These are phyloP conservation scores for Catharus minimus DNA, from an alignment of 2,113 vertebrate genomes.

Conservation along the genomic window DNA sequence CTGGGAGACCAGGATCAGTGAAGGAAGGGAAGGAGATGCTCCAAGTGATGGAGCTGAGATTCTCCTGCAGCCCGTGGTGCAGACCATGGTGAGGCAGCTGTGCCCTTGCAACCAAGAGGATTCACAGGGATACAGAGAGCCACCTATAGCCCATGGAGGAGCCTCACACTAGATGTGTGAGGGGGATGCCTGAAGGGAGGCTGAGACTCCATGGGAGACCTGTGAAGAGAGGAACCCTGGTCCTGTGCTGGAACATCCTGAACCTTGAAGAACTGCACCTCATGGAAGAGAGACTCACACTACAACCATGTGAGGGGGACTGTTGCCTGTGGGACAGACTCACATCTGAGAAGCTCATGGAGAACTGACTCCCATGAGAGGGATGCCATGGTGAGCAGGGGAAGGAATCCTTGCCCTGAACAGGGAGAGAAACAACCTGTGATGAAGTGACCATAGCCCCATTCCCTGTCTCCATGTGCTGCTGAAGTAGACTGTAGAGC, in stretches of 20 bases:
- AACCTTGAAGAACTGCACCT: neutral
- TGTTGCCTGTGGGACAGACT: neutral
- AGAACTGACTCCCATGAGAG: neutral
- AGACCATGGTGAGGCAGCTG: neutral
- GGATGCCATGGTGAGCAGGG: no score
- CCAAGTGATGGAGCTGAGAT: neutral
- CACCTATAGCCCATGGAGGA: neutral
- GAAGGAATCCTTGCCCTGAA: neutral
- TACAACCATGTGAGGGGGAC: neutral
- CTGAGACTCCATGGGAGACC: neutral
- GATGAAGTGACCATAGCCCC: neutral
- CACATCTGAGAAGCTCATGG: neutral
- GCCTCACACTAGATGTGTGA: neutral
- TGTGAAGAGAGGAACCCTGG: no score
- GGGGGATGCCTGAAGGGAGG: neutral
- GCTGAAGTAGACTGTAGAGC: fast-evolving
- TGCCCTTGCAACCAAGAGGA: neutral
- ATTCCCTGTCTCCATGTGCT: neutral
- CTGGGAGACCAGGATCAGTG: neutral
- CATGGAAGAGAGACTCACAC: neutral
- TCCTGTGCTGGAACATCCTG: neutral
- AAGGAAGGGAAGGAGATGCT: neutral
- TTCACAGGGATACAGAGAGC: neutral
- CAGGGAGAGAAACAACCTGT: fast-evolving
- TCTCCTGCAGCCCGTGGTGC: neutral